Evolutionary conservation across 2,888 invertebrate genomes (phyloP).

Genomic region (Ochropacha duplaris): DNA sequence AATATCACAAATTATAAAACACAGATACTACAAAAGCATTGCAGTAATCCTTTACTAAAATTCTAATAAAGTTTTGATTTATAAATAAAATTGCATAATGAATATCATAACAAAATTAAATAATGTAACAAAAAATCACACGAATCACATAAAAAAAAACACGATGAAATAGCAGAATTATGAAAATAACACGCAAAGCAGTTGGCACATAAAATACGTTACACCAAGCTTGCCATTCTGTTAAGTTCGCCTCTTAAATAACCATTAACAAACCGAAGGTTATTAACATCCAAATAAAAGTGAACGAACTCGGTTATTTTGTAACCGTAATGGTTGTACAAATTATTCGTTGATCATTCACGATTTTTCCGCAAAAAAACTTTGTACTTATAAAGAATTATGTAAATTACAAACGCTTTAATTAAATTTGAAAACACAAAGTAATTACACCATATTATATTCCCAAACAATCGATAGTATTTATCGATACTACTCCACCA

Average conservation of each 20-base stretch:
- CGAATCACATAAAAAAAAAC: background rate
- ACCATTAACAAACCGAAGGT: conserved; percentile 40
- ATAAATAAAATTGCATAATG: background rate
- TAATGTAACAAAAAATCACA: background rate
- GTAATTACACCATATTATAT: background rate
- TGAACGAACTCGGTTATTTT: conserved; percentile 34
- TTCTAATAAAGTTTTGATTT: background rate
- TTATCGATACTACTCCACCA: conserved; percentile 33
- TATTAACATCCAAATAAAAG: conserved; percentile 37
- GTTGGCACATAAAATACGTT: background rate
- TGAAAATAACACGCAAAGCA: background rate
- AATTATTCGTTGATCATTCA: conserved; percentile 2
- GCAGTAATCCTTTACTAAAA: background rate
- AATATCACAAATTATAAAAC: too few relatives aligned
- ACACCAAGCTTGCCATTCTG: background rate
- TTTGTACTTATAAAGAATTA: too few relatives aligned
- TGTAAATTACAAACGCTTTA: background rate
- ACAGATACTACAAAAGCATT: background rate
- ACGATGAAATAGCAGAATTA: conserved; percentile 4
- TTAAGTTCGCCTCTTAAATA: conserved; percentile 19
- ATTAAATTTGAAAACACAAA: background rate
- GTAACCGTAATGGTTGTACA: conserved; percentile 21
- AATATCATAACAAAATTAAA: background rate
- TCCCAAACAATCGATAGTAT: conserved; percentile 12
- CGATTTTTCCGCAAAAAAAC: background rate